Conservation (phyloP, 2,888 invertebrate species). For the Galerucella pusilla region DNA sequence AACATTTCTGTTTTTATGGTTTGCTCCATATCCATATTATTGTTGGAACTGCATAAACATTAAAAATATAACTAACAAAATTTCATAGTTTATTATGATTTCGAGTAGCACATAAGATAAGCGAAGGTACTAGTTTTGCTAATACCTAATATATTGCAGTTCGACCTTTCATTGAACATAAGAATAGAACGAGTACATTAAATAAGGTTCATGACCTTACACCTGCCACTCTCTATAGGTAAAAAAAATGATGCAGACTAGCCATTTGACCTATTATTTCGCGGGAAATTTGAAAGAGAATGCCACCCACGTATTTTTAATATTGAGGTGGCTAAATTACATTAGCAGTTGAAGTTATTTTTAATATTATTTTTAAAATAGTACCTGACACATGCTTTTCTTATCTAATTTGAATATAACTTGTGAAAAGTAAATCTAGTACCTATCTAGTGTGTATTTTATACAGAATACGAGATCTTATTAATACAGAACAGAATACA, state of each 20-base stretch:
- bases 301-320: conserved; percentile 2
- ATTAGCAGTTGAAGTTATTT: neutral
- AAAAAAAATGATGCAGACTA: conserved; percentile 55
- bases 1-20: conserved; percentile 61
- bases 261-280: conserved; percentile 53
- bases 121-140: conserved; percentile 22
- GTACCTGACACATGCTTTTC: no score
- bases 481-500: no score
- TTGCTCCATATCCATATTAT: conserved; percentile 59
- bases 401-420: no score
- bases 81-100: conserved; percentile 14
- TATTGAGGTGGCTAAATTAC: neutral
- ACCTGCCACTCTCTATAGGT: conserved; percentile 67
- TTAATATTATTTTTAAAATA: neutral
- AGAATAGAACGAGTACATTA: conserved; percentile 51
- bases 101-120: conserved; percentile 24
- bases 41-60: conserved; percentile 34
- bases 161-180: conserved; percentile 59
- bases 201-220: conserved; percentile 64
- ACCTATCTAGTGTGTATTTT: no score
- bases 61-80: conserved; percentile 13
- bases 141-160: conserved; percentile 25
- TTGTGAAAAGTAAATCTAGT: no score
- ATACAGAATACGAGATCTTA: no score
- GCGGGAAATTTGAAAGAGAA: conserved; percentile 41